phyloP scores from a whole-genome alignment of 2,888 invertebrate genomes.

The Tholera decimalis region DNA sequence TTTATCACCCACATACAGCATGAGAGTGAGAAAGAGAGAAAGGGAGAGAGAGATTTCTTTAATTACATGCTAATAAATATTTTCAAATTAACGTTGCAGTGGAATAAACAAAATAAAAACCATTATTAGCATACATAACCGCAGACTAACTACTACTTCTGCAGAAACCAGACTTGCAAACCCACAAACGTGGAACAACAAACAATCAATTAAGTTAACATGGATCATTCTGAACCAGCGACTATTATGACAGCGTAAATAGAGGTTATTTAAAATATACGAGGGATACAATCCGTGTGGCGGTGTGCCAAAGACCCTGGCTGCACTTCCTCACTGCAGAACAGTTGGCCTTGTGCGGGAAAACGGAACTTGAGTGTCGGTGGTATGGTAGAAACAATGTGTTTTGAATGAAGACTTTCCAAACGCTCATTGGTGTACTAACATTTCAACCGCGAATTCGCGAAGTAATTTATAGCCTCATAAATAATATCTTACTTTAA shows the following conservation, averaged over 20 bases:
- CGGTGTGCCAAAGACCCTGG: conserved; percentile 49
- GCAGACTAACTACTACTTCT: background rate
- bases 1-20: no score
- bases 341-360: conserved; percentile 33
- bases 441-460: no score
- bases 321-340: conserved; percentile 41
- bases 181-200: background rate
- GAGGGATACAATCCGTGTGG: conserved; percentile 38
- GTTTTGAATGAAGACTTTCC: background rate
- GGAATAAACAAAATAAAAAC: no score
- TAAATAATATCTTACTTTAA: no score
- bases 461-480: no score
- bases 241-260: conserved; percentile 32
- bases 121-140: no score
- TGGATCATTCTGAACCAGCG: conserved; percentile 17
- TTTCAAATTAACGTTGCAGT: no score
- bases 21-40: no score
- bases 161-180: background rate
- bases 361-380: background rate
- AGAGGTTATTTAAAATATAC: conserved; percentile 30
- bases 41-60: no score
- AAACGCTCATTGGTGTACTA: no score
- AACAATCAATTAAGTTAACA: conserved; percentile 25
- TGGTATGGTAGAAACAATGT: conserved; percentile 1
- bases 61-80: no score